Percentiles rank a stretch among this genome's conserved stretches.
These are phyloP conservation scores for Microctonus brassicae DNA, from an alignment of 2,888 invertebrate genomes.

Conservation along the genomic window DNA sequence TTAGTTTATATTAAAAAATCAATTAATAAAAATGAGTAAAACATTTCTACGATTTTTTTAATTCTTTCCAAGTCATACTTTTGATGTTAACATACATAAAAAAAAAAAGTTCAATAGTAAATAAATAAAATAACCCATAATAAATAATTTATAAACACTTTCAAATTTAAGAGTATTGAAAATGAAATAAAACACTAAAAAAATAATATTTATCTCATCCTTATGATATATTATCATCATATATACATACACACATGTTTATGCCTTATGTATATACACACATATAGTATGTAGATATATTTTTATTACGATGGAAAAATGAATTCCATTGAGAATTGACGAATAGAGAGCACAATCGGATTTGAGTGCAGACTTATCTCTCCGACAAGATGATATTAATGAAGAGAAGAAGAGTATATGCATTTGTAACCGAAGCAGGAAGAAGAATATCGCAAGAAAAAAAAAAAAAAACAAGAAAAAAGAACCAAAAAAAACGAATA, in stretches of 20 bases:
- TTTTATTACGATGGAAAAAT: conserved; percentile 27
- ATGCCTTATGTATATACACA: not conserved
- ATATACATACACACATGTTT: not conserved
- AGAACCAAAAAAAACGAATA: not conserved
- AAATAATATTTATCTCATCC: conserved; percentile 13
- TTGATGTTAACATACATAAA: not conserved
- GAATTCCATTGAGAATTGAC: conserved; percentile 30
- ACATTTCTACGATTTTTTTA: too few species aligned
- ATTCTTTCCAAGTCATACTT: too few species aligned
- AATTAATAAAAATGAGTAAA: too few species aligned
- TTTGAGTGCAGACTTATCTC: conserved; percentile 30
- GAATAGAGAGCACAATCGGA: conserved; percentile 23
- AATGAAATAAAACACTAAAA: conserved; percentile 24
- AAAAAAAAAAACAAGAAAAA: conserved; percentile 14
- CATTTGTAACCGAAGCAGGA: conserved; percentile 30
- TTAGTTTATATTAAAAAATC: too few species aligned
- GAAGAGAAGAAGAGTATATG: conserved; percentile 32
- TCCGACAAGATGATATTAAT: conserved; percentile 38
- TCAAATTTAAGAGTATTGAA: not conserved
- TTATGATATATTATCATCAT: conserved; percentile 13
- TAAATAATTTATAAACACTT: not conserved
- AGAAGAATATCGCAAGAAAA: conserved; percentile 25
- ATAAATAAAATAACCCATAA: not conserved
- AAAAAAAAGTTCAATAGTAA: not conserved
- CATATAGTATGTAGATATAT: not conserved